These are phyloP conservation scores for Phaonia tiefii DNA, from an alignment of 2,888 invertebrate species.

Conservation along the genomic window DNA sequence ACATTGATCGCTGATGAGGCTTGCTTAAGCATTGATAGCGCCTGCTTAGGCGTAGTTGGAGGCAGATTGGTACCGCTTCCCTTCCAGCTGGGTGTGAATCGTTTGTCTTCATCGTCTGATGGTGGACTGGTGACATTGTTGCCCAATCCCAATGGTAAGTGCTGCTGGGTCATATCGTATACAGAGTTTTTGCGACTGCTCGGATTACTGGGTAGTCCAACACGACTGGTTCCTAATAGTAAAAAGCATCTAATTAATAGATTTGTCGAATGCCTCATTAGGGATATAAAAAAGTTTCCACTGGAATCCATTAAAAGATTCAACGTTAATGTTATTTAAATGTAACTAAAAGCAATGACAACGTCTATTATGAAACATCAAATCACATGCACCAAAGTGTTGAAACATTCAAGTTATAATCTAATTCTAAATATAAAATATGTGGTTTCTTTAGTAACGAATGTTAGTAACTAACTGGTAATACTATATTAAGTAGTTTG, in stretches of 20 bases:
- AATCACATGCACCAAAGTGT: background rate
- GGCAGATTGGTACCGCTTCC: conserved; percentile 77
- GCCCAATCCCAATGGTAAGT: conserved; percentile 77
- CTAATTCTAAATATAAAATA: too few relatives aligned
- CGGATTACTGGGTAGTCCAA: conserved; percentile 76
- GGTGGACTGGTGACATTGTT: conserved; percentile 83
- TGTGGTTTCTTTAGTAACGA: too few relatives aligned
- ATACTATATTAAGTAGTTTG: too few relatives aligned
- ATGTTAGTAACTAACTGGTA: too few relatives aligned
- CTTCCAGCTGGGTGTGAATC: conserved; percentile 77
- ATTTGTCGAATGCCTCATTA: background rate
- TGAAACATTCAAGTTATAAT: too few relatives aligned
- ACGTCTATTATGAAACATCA: background rate
- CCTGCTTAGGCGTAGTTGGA: conserved; percentile 76
- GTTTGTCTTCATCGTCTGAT: conserved; percentile 82
- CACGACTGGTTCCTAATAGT: conserved; percentile 79
- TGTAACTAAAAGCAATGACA: background rate
- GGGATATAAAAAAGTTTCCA: background rate
- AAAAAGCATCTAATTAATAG: background rate
- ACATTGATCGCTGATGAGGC: conserved; percentile 78
- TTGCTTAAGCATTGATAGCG: conserved; percentile 76
- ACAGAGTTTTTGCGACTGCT: conserved; percentile 83
- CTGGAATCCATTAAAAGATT: conserved; percentile 2
- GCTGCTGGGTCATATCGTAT: conserved; percentile 82
- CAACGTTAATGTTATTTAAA: background rate